Conservation (phyloP, 2,888 invertebrate species). For the Maniola hyperantus region DNA sequence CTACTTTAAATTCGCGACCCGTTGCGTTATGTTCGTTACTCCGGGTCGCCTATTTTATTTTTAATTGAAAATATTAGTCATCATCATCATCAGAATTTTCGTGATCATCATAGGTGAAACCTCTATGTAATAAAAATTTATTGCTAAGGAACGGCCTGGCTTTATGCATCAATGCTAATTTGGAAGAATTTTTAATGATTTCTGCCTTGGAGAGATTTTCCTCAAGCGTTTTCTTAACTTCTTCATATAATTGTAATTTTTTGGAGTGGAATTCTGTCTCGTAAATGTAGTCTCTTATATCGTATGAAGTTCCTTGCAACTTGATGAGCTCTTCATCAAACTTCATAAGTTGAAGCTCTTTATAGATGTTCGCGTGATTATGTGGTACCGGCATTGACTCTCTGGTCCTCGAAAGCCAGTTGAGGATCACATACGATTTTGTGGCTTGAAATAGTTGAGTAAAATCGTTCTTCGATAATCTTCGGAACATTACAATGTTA, state of each 20-base stretch:
- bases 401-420: constrained; percentile 56
- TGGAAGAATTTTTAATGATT: constrained; percentile 5
- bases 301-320: constrained; percentile 54
- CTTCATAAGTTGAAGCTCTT: constrained; percentile 43
- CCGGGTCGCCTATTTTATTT: too few species aligned
- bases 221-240: constrained; percentile 7
- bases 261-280: constrained; percentile 43
- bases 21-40: too few species aligned
- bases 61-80: constrained; percentile 3
- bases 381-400: constrained; percentile 33
- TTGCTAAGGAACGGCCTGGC: constrained; percentile 34
- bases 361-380: constrained; percentile 21
- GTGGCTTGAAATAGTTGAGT: constrained; percentile 52
- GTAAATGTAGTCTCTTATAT: constrained; percentile 59
- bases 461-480: constrained; percentile 46
- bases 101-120: constrained; percentile 21
- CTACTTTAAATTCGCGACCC: too few species aligned
- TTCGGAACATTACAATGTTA: constrained; percentile 49
- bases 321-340: constrained; percentile 49
- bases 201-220: constrained; percentile 15
- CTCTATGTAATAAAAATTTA: constrained; percentile 14
- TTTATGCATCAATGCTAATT: constrained; percentile 3
- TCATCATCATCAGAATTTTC: constrained; percentile 26
- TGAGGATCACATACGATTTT: constrained; percentile 48
- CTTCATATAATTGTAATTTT: constrained; percentile 49